Conservation (phyloP, 2,888 invertebrate species). For the Dasypolia templi region DNA sequence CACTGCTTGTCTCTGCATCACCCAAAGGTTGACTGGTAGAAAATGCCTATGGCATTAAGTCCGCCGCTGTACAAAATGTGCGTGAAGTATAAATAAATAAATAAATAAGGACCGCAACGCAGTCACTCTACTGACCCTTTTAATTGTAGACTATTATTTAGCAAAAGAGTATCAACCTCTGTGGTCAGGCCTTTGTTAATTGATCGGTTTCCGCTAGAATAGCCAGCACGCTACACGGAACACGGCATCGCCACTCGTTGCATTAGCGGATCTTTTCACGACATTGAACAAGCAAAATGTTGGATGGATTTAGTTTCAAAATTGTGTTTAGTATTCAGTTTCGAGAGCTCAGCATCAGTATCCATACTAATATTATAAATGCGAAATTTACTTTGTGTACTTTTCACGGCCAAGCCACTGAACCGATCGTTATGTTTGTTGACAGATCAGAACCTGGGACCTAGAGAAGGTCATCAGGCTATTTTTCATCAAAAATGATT, state of each 20-base stretch:
- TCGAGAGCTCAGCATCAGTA: no score
- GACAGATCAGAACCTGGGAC: background rate
- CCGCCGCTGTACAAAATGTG: no score
- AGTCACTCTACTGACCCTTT: background rate
- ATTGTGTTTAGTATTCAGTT: background rate
- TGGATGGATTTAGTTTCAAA: conserved; percentile 2
- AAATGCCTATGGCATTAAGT: no score
- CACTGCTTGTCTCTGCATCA: no score
- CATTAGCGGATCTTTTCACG: conserved; percentile 53
- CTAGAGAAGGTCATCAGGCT: no score
- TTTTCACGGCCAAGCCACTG: background rate
- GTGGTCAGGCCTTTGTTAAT: conserved; percentile 68
- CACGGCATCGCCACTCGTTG: conserved; percentile 45
- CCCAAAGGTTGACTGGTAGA: no score
- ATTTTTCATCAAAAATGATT: background rate
- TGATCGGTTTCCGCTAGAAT: conserved; percentile 76
- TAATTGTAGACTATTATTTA: conserved; percentile 10
- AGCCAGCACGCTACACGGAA: conserved; percentile 66
- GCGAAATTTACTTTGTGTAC: no score
- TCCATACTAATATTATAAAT: background rate
- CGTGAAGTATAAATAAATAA: no score
- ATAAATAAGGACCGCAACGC: conserved; percentile 2
- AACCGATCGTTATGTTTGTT: background rate
- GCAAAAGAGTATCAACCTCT: conserved; percentile 29
- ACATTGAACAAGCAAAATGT: conserved; percentile 49